A percentile compares a stretch with the other conserved stretches of the same genome.
phyloP scores from a whole-genome alignment of 2,888 invertebrate genomes.

The Campoplex nolae region DNA sequence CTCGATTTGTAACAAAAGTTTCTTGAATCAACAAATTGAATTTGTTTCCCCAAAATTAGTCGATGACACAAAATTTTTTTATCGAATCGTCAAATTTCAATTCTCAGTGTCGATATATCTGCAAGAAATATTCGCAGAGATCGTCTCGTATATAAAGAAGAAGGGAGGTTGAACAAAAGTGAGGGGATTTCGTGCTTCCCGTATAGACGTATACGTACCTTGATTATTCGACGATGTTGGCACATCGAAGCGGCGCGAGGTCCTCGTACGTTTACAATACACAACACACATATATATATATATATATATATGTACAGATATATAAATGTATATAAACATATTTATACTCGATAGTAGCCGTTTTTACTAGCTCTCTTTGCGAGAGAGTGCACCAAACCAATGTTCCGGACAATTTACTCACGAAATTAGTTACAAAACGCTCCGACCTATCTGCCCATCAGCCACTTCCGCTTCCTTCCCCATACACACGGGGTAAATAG shows the following conservation, averaged over 20 bases:
- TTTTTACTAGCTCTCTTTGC: slow-evolving; percentile 56
- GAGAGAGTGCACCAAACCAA: slow-evolving; percentile 81
- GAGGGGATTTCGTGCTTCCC: slow-evolving; percentile 58
- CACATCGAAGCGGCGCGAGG: slow-evolving; percentile 56
- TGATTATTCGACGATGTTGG: slow-evolving; percentile 65
- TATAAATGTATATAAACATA: slow-evolving; percentile 10
- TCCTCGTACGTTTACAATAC: slow-evolving; percentile 46
- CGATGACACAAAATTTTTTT: no score
- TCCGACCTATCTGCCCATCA: slow-evolving; percentile 84
- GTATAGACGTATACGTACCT: slow-evolving; percentile 23
- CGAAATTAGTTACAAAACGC: slow-evolving; percentile 84
- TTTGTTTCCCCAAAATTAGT: no score
- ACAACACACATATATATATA: background rate
- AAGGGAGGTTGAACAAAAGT: background rate
- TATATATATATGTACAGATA: background rate
- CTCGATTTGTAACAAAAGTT: no score
- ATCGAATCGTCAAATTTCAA: no score
- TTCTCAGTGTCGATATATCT: background rate
- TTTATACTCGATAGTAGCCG: slow-evolving; percentile 16
- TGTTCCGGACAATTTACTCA: slow-evolving; percentile 85
- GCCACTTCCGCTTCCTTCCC: slow-evolving; percentile 84
- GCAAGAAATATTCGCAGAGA: slow-evolving; percentile 37
- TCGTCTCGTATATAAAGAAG: slow-evolving; percentile 24
- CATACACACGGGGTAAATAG: slow-evolving; percentile 79
- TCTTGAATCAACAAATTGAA: no score